Base-by-base conservation (phyloP, 2,797 vertebrate genomes). In the Heliangelus exortis region DNA sequence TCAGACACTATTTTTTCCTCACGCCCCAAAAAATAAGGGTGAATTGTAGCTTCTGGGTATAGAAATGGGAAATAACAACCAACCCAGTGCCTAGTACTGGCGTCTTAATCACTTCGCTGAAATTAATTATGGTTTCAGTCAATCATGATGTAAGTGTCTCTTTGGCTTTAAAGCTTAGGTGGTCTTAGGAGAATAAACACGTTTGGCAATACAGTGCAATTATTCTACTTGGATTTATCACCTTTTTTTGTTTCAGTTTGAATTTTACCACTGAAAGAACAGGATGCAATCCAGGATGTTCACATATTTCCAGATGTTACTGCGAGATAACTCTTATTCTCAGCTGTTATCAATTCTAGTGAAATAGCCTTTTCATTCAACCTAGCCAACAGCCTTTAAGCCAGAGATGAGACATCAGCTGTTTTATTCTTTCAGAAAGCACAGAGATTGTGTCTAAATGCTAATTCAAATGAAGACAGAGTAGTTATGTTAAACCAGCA, bases 311-410 rank as follows among this genome's bases (percentile, higher is more conserved):
- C 85, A 72, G 57, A 84, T 80, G 75, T 89, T 91, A 51, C 36
- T 81, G 54, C 62, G 79, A 84, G 72, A 62, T 72, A 86, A 66
- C 15, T 84, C 51, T 34, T 95, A 57, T 39, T 95, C 69, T 41
- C 79, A 80, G 69, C 57, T 83, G 63, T 87, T 92, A 62, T 15
- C 11, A 77, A 15, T 87, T 80, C 62, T 33, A 58, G 47, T 20
- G 12, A 91, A 85, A 89, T 55, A 71, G 33, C 50, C 41, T 93
- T 88, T 89, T 74, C n/a, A 48, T 89, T 96, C 51, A 93, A 83
- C 61, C 31, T 89, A 69, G 31, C 55, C 43, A 84, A 41, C 41
- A 84, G 57, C 45, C 68, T 75, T 80, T 72, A 67, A 72, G 26
- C 41, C 82, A 84, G 61, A 62, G 21, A 74, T 86, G 50, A 89